Percentiles rank a stretch among this genome's conserved stretches.
Conservation (phyloP, 2,797 vertebrate species). For the Clarias fuscus region DNA sequence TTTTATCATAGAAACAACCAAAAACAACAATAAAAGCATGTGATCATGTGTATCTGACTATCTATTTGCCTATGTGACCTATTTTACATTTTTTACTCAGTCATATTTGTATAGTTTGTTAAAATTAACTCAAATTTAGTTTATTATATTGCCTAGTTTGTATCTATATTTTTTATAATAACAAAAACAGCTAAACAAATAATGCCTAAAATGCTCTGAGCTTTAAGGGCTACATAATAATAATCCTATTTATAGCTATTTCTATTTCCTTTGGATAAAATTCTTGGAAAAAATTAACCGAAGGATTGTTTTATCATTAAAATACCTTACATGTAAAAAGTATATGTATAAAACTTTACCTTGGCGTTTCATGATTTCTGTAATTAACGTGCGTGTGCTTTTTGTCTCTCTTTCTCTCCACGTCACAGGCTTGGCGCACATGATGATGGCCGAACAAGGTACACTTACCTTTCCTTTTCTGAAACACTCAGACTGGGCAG, state of each 20-base stretch:
- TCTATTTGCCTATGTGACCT: too few species aligned
- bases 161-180: too few species aligned
- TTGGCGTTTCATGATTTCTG: neutral
- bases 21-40: too few species aligned
- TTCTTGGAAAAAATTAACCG: neutral
- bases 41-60: too few species aligned
- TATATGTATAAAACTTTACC: neutral
- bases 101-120: too few species aligned
- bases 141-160: too few species aligned
- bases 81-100: too few species aligned
- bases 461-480: constrained; percentile 51
- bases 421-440: constrained; percentile 89
- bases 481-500: neutral
- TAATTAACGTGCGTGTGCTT: neutral
- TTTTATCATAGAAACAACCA: too few species aligned
- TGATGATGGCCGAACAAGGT: constrained; percentile 99
- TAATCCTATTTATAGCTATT: neutral
- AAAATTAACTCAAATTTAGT: too few species aligned
- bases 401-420: constrained; percentile 4
- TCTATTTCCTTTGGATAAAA: neutral
- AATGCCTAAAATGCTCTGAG: too few species aligned
- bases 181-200: too few species aligned
- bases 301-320: neutral
- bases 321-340: neutral
- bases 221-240: neutral